Base-by-base conservation (phyloP, 1,140 invertebrate species). In the Microplitis mediator region DNA sequence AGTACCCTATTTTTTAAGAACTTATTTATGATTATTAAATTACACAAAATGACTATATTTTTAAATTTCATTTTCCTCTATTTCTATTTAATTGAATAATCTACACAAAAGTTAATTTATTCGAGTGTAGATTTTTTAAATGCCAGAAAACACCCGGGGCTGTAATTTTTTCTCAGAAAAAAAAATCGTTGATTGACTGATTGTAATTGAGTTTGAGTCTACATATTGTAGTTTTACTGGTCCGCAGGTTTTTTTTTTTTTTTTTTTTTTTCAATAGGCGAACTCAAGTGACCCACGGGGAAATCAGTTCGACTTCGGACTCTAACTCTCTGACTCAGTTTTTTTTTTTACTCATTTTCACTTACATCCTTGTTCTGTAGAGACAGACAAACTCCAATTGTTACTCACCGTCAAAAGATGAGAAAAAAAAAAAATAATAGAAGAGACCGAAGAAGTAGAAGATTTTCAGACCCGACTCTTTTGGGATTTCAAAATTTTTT, bases 211-310 rank as follows among this genome's bases (percentile, higher is more conserved):
- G 14, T 64, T 64, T 23, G 35, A 64, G 9, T 16, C n/a, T 36
- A 31, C 5, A 36, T 50, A 50, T 4, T 23, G 16, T 23, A 50
- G 16, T 64, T 64, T 64, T 14, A 50, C 39, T 16, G 34, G 34
- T 50, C 39, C 13, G 39, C 31, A 4, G 16, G n/a, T 13, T 13
- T 23, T 23, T 23, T 23, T 13, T 13, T 23, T 23, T 13, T 13
- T 62, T 36, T 71, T 71, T 71, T 71, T 51, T 51, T 4, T 32
- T 9, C n/a, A 23, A 36, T 39, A 9, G 60, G 51, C 34, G 54
- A 71, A 35, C 51, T 58, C 70, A 71, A 71, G 70, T 71, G 70
- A 71, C 70, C 70, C 70, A 71, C 62, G 70, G 70, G 70, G 70
- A 71, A 71, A 71, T 71, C 70, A 72, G 74, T 71, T 56, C 45